These are phyloP conservation scores for Rhabdomys pumilio DNA, from an alignment of 2,797 vertebrate genomes.

Conservation along the genomic window DNA sequence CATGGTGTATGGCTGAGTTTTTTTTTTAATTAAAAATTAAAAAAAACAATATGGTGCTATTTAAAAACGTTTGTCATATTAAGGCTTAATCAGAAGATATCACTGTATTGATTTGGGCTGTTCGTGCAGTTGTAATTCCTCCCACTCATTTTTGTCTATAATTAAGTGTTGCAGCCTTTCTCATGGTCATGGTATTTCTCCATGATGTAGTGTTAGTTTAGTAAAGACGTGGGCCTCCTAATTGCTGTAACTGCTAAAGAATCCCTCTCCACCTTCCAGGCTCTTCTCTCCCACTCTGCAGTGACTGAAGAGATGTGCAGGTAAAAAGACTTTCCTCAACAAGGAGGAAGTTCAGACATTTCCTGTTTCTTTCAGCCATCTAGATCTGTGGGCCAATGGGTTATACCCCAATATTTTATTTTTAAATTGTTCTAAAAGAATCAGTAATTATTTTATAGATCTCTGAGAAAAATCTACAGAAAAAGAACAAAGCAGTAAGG, in stretches of 20 bases:
- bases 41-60: background rate
- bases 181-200: slow-evolving; percentile 18
- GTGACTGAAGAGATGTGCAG: slow-evolving; percentile 19
- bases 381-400: slow-evolving; percentile 3
- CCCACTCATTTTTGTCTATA: background rate
- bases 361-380: background rate
- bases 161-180: slow-evolving; percentile 18
- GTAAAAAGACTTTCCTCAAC: slow-evolving; percentile 70
- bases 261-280: background rate
- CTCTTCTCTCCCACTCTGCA: slow-evolving; percentile 22
- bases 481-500: background rate
- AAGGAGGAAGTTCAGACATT: slow-evolving; percentile 70
- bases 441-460: slow-evolving; percentile 12
- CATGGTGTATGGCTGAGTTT: background rate
- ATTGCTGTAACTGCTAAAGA: background rate
- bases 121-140: background rate
- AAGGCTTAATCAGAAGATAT: slow-evolving; percentile 39
- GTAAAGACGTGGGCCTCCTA: slow-evolving; percentile 41
- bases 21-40: background rate
- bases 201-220: background rate
- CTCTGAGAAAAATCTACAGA: slow-evolving; percentile 19
- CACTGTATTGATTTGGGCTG: background rate
- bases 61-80: slow-evolving; percentile 14
- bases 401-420: background rate
- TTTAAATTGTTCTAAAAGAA: slow-evolving; percentile 49